Evolutionary conservation across 1,140 invertebrate genomes (phyloP), one percentile per base, ranked within the genome.

Genomic region (Dendroctonus valens): DNA sequence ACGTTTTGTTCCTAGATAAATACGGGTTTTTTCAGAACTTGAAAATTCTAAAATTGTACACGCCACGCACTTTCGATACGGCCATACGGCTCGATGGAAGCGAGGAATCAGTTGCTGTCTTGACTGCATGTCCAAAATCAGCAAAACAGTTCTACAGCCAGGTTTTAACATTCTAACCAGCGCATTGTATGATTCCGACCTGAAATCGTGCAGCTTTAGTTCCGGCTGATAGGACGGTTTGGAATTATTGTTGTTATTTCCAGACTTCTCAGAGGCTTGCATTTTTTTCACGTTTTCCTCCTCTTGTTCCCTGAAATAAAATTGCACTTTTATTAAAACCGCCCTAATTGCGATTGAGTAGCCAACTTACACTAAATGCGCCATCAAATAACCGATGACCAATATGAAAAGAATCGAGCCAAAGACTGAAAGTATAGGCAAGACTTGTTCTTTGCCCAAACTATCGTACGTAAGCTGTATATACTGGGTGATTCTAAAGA

Each of bases 131-230:
- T 98, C 95, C 3, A 97, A 88, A 40, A 99, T 81, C 7, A 99
- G 77, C 41, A 98, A 86, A 65, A 99, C 87, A 0, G 96, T 98
- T 12, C 97, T 83, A 76, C 94, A 98, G 0, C 97, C 97, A 0
- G 97, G 96, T 77, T 98, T 97, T 44, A 98, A 81, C 52, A 98
- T 79, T 50, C 93, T 85, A 38, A 99, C 91, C 62, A 99, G 84
- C 42, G 93, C 95, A 79, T 96, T 95, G 75, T 97, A 99, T 60
- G 96, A 97, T 81, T 98, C 95, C 11, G 92, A 92, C 49, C 94
- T 81, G 58, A 99, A 81, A 79, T 99, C 97, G 77, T 98, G 94
- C 42, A 99, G 81, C 59, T 87, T 85, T 15, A 96, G 79, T 77
- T 92, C 90, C 0, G 87, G 83, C 66, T 84, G 83, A 40, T 80